Conservation (phyloP, 92 coral and sea anemone genomes). For the Heliopora coerulea region DNA sequence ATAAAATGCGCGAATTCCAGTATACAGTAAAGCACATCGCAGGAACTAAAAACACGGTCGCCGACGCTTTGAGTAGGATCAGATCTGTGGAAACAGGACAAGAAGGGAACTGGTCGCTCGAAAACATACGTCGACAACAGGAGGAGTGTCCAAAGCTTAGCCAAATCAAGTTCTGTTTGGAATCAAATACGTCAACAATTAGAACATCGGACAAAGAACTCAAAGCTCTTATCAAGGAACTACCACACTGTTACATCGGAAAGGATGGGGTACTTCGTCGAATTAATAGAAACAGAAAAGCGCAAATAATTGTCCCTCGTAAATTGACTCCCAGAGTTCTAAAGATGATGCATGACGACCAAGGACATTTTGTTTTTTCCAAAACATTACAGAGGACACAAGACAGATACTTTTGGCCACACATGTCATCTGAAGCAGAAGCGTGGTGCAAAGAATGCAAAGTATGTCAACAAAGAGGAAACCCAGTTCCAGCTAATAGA, state of each 20-base stretch:
- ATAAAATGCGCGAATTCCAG: slow-evolving; percentile 62
- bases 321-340: slow-evolving; percentile 41
- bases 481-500: slow-evolving; percentile 40
- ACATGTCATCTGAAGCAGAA: slow-evolving; percentile 31
- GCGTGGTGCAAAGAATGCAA: slow-evolving; percentile 44
- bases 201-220: slow-evolving; percentile 31
- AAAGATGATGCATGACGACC: slow-evolving; percentile 53
- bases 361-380: slow-evolving; percentile 47
- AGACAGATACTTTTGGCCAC: slow-evolving; percentile 41
- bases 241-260: slow-evolving; percentile 20
- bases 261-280: slow-evolving; percentile 40
- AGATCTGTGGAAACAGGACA: slow-evolving; percentile 18
- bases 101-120: slow-evolving; percentile 46
- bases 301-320: slow-evolving; percentile 45
- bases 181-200: slow-evolving; percentile 17
- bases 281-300: slow-evolving; percentile 10
- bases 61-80: slow-evolving; percentile 55
- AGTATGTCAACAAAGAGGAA: slow-evolving; percentile 46
- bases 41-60: slow-evolving; percentile 52
- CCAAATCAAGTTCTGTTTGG: slow-evolving; percentile 42
- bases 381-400: slow-evolving; percentile 30
- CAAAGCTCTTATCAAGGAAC: slow-evolving; percentile 29
- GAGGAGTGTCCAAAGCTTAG: slow-evolving; percentile 43
- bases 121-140: slow-evolving; percentile 44
- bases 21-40: slow-evolving; percentile 55